Conservation (phyloP, 2,797 vertebrate species). For the Cryptoblepharus egeriae region DNA sequence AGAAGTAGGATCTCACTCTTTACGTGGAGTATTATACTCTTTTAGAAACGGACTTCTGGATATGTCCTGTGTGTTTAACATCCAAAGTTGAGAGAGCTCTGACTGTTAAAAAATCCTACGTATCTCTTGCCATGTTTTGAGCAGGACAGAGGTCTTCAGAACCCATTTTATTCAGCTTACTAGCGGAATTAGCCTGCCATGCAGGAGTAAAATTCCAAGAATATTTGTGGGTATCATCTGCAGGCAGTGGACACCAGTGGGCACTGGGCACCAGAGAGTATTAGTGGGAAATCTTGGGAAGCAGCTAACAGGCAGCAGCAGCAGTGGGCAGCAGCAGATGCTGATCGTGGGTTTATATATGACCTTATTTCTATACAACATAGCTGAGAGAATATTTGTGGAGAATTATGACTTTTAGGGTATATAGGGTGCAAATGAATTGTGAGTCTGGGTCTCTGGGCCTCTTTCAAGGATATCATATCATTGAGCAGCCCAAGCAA, state of each 20-base stretch:
- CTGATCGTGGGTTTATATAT: too few species aligned
- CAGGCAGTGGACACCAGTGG: too few species aligned
- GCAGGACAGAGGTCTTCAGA: neutral
- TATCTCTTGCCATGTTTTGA: too few species aligned
- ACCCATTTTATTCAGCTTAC: neutral
- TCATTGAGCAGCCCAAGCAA: neutral
- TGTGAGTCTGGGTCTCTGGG: neutral
- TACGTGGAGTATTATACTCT: conserved; percentile 27
- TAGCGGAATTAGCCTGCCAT: too few species aligned
- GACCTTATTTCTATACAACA: neutral
- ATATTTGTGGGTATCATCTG: too few species aligned
- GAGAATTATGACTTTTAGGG: neutral
- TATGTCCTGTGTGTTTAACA: conserved; percentile 30
- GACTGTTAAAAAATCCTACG: neutral
- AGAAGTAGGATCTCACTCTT: conserved; percentile 14
- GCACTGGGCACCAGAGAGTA: too few species aligned
- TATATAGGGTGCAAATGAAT: neutral
- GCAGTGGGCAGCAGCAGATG: too few species aligned
- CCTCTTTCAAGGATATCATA: neutral
- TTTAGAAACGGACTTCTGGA: neutral
- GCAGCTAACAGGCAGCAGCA: too few species aligned
- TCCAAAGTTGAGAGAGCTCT: neutral
- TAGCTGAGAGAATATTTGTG: neutral
- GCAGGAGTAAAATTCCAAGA: too few species aligned
- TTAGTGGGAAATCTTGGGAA: too few species aligned